Conservation (phyloP, 1,140 invertebrate genomes). For the Euura lappo region DNA sequence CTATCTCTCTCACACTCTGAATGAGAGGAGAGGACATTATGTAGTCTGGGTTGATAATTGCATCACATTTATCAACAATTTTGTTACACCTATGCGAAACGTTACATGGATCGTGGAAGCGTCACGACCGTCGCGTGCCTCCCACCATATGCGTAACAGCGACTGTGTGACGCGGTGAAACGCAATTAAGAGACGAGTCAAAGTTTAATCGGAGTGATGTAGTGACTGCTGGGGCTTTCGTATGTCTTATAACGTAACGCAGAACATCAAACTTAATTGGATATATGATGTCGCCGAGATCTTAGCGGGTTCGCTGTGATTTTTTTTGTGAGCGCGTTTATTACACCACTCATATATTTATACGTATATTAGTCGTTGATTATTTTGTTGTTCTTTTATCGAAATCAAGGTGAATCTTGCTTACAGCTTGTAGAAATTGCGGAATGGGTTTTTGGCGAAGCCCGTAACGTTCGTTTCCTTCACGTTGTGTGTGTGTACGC, state of each 20-base stretch:
- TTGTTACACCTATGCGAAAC: not conserved
- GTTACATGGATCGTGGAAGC: not conserved
- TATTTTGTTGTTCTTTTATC: no score
- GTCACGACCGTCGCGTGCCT: not conserved
- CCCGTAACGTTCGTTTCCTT: not conserved
- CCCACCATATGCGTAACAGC: not conserved
- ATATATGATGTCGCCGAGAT: not conserved
- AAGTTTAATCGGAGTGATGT: slow-evolving; percentile 5
- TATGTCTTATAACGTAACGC: not conserved
- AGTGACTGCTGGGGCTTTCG: not conserved
- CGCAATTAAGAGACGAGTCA: slow-evolving; percentile 5
- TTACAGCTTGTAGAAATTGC: not conserved
- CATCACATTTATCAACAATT: not conserved
- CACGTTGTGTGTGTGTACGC: no score
- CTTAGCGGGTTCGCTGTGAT: not conserved
- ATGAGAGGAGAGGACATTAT: not conserved
- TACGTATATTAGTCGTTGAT: no score
- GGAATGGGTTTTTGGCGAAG: not conserved
- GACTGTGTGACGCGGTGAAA: not conserved
- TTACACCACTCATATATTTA: no score
- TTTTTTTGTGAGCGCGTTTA: no score
- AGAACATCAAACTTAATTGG: not conserved
- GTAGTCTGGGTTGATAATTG: not conserved
- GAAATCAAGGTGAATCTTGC: not conserved
- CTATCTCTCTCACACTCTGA: not conserved